Base-by-base conservation (phyloP, 2,888 invertebrate species). In the Thyatira batis region DNA sequence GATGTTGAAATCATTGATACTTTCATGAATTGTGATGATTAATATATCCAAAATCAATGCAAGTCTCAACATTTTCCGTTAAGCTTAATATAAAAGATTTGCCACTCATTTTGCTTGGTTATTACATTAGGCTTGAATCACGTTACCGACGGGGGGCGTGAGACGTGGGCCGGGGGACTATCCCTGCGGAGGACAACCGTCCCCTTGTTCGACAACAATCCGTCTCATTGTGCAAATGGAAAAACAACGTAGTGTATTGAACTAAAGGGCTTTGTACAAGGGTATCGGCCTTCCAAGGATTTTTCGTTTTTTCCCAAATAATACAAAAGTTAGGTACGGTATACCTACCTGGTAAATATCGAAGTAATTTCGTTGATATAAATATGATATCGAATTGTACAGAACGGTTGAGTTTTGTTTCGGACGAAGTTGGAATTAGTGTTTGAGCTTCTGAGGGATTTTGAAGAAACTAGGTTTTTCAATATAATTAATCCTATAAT, bases 151-250 rank as follows among this genome's bases (percentile, higher is more conserved):
- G n/a, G 39, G 17, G 39, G 39, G 39, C 39, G 17, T 13, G n/a
- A n/a, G n/a, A n/a, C n/a, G 39, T 39, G 53, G 56, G 23, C 43
- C 43, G 51, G 49, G 46, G 30, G 39, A 44, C 46, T 52, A 33
- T 45, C 55, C n/a, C 44, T 13, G 17, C 9, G 17, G 51, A 52
- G 45, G 46, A 46, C 13, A 10, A 25, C 44, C 25, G 25, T 25
- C 20, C n/a, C 51, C 44, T 30, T 49, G 50, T 53, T 46, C 50
- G 51, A 59, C 55, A 53, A 55, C 53, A 48, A 53, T 30, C 52
- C 55, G 30, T 30, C 59, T 57, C 61, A 61, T 59, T 58, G 54
- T 55, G 55, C 48, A 60, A 68, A 67, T 67, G 65, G 65, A 60
- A 62, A 68, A 68, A 67, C 61, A 60, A 60, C 57, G 63, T 61